Evolutionary conservation across 2,888 invertebrate genomes (phyloP), one percentile per base, ranked within the genome.

Genomic region (Operophtera brumata): DNA sequence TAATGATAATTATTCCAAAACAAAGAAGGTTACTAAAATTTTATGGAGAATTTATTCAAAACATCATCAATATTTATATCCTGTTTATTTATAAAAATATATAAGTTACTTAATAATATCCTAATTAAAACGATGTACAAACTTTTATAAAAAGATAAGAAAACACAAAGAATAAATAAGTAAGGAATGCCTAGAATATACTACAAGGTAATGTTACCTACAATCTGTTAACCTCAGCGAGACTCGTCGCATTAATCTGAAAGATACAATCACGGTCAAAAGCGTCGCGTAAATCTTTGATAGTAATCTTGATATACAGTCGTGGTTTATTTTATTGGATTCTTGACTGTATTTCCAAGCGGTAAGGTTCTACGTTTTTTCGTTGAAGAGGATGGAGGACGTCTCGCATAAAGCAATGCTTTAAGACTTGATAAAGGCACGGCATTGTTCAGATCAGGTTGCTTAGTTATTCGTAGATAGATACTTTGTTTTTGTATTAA

Each of bases 191-290:
- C 30, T 43, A 44, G 37, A 36, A 28, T 47, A 35, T 48, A 20
- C 46, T 37, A 61, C 54, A 54, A 37, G 67, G 72, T 74, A 73
- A 78, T 69, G 69, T 79, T 78, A 77, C 75, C 75, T 79, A 79
- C 76, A 72, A 67, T 71, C 70, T 57, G 70, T 72, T 71, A 70
- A 70, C 70, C 70, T 67, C 71, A 73, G 73, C 73, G 71, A 72
- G 74, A 73, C 77, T 71, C 76, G 61, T 74, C 77, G 78, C 86
- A 87, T 87, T 86, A 84, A 88, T 86, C 86, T 83, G 75, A 64
- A 55, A 82, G 85, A 87, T 88, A 88, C 80, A 78, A 86, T 86
- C 87, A 71, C 70, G 75, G 75, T 65, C 70, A 70, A 70, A 72
- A 66, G 73, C 73, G 77, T 76, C 73, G 72, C 76, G 82, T 86